phyloP scores from a whole-genome alignment of 2,888 invertebrate genomes.

The Ornithoptera priamus region DNA sequence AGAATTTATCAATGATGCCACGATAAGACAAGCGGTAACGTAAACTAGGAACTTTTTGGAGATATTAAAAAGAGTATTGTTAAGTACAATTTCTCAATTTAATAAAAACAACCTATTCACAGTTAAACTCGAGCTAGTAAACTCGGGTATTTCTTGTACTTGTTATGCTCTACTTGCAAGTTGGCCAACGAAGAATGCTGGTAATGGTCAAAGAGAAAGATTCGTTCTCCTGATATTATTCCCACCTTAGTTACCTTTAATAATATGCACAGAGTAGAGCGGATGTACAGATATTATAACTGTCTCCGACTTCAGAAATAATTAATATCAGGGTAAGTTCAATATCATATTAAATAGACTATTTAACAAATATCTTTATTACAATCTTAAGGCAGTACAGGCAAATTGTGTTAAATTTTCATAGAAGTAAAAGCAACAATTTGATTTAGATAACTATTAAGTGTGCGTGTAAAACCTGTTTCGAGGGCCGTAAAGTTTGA shows the following conservation, averaged over 20 bases:
- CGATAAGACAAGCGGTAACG: neutral
- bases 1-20: constrained; percentile 42
- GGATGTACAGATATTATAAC: too few relatives aligned
- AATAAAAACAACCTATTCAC: too few relatives aligned
- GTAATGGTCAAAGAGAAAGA: too few relatives aligned
- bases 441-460: constrained; percentile 31
- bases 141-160: too few relatives aligned
- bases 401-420: constrained; percentile 30
- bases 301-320: neutral
- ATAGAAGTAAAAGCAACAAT: constrained; percentile 28
- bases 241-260: too few relatives aligned
- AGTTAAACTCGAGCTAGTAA: too few relatives aligned
- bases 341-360: constrained; percentile 8
- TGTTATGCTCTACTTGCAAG: too few relatives aligned
- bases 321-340: neutral
- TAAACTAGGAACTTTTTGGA: neutral
- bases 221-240: too few relatives aligned
- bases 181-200: too few relatives aligned
- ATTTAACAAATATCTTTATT: constrained; percentile 25
- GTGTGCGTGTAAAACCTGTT: constrained; percentile 31
- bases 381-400: constrained; percentile 12
- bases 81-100: neutral
- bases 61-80: neutral
- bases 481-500: constrained; percentile 33
- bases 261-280: too few relatives aligned